phyloP scores from a whole-genome alignment of 2,113 vertebrate genomes.

The Rhea americana region DNA sequence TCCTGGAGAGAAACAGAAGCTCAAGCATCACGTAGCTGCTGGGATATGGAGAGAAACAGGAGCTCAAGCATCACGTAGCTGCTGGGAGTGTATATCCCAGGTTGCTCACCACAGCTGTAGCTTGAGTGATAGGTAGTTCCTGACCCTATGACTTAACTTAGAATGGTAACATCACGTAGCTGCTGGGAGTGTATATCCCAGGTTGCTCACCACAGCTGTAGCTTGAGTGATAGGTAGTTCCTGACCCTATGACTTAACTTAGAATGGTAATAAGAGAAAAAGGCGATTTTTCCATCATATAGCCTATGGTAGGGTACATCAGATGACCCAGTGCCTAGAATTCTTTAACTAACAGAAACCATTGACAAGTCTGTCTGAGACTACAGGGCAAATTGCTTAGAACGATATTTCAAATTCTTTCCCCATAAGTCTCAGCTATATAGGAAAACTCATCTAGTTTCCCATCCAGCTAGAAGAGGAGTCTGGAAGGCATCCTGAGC shows the following conservation, averaged over 20 bases:
- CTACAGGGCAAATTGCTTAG: background rate
- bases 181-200: fast-evolving
- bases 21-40: background rate
- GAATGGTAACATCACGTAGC: background rate
- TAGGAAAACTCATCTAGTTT: background rate
- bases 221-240: background rate
- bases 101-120: background rate
- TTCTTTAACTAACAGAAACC: background rate
- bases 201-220: background rate
- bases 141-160: background rate
- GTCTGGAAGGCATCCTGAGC: background rate
- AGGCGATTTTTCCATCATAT: background rate
- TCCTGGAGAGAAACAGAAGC: background rate
- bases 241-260: background rate
- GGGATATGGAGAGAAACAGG: no score
- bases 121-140: background rate
- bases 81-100: fast-evolving
- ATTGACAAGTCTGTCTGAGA: background rate
- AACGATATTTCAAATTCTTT: background rate
- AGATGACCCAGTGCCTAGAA: background rate
- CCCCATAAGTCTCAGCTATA: background rate
- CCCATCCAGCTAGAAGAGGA: background rate
- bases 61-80: no score
- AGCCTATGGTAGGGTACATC: fast-evolving
- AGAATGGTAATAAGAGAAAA: fast-evolving